Evolutionary conservation across 1,140 invertebrate genomes (phyloP), one percentile per base, ranked within the genome.

Genomic region (Steinernema feltiae): DNA sequence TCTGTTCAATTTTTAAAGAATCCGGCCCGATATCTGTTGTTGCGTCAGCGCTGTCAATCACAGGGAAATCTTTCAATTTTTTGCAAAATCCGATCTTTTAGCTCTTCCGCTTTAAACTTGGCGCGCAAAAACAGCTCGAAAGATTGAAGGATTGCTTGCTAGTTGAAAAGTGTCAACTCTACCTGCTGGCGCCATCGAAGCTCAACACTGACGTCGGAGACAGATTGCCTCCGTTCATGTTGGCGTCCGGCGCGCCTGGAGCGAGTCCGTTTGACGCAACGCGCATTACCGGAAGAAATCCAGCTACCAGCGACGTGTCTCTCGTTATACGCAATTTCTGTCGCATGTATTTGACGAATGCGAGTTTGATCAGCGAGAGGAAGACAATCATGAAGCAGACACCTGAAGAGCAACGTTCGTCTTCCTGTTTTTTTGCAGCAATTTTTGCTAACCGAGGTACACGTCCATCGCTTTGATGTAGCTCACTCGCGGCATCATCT

Each of bases 381-480:
- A 78, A 78, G 21, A 75, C 78, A 41, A 80, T 81, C n/a, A 48
- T 75, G 69, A 78, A 81, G 30, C 78, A 80, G 1, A 77, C 95
- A 83, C 74, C 71, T 75, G 76, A 0, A 69, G 69, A n/a, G 21
- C 21, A 7, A 15, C 1, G 35, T 71, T 46, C 17, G 29, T n/a
- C n/a, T n/a, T n/a, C n/a, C n/a, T n/a, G 21, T n/a, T 12, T 29
- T n/a, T 7, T 27, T 31, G 32, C 29, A 73, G 1, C 12, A 48
- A 12, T 7, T 30, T 31, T 12, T 15, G 2, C 35, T 17, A 2
- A 74, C 94, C 94, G 88, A 97, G 89, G 89, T 95, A 97, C 79
- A 97, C 94, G 89, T 97, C 94, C 88, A 97, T 97, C 83, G 93
- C 95, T 88, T 97, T 97, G 88, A 97, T 93, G 63, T 81, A 80